These are phyloP conservation scores for Euglossa dilemma DNA, from an alignment of 1,140 invertebrate species.

Conservation along the genomic window DNA sequence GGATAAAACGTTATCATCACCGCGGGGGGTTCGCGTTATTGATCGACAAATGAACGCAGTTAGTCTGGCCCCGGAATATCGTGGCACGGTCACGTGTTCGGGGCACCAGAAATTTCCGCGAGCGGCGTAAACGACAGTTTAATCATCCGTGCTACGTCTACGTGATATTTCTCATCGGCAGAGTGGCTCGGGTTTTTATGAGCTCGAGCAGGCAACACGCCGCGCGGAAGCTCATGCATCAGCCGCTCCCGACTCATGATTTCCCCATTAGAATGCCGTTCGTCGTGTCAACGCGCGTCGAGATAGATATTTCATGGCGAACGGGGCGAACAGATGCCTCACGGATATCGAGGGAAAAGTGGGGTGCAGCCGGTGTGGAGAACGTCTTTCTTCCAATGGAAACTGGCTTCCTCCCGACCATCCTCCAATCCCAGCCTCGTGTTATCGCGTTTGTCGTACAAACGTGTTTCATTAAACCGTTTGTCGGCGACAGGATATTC, in stretches of 20 bases:
- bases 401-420: background rate
- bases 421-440: too few relatives aligned
- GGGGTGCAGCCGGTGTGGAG: background rate
- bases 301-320: constrained; percentile 70
- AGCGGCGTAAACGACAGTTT: constrained; percentile 61
- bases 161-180: constrained; percentile 38
- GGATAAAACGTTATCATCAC: background rate
- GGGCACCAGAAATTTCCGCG: constrained; percentile 36
- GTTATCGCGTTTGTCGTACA: too few relatives aligned
- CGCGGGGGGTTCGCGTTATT: background rate
- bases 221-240: constrained; percentile 58
- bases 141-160: constrained; percentile 56
- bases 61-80: background rate
- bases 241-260: constrained; percentile 66
- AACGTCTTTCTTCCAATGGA: constrained; percentile 9
- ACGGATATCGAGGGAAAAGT: constrained; percentile 24
- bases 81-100: constrained; percentile 20
- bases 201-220: constrained; percentile 31
- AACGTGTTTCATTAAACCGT: too few relatives aligned
- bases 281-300: constrained; percentile 49
- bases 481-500: too few relatives aligned
- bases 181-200: constrained; percentile 58
- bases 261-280: constrained; percentile 64
- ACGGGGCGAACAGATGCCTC: constrained; percentile 50
- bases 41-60: constrained; percentile 30